Conservation (phyloP, 2,113 vertebrate species). For the Petaurus breviceps region DNA sequence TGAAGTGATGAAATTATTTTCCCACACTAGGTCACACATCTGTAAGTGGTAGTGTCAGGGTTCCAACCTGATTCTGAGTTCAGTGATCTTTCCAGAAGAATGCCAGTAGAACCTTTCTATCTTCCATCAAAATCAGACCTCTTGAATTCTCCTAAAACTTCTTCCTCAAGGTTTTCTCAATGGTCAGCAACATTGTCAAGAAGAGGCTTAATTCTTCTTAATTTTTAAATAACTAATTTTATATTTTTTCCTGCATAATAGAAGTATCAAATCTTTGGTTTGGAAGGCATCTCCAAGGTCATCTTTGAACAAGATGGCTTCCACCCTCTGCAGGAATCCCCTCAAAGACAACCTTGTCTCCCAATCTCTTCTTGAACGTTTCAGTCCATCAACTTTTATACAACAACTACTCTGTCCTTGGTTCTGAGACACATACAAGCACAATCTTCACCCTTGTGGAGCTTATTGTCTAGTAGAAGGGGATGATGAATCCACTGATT, state of each 20-base stretch:
- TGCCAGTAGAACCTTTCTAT: no score
- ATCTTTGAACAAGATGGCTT: not conserved
- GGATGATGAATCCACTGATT: not conserved
- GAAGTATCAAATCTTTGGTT: not conserved
- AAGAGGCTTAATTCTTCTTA: not conserved
- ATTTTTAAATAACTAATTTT: not conserved
- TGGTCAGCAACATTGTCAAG: not conserved
- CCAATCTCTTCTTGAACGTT: not conserved
- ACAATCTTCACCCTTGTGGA: not conserved
- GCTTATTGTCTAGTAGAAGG: not conserved
- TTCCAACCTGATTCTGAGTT: not conserved
- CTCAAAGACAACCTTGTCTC: not conserved
- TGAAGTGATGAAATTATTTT: not conserved
- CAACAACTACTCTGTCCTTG: not conserved
- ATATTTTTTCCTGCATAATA: not conserved
- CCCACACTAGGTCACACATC: not conserved
- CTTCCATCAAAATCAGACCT: not conserved
- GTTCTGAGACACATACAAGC: not conserved
- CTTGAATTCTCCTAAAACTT: not conserved
- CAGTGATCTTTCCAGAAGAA: not conserved
- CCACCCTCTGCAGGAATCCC: not conserved
- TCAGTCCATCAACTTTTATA: not conserved
- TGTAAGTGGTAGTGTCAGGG: not conserved
- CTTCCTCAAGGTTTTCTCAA: not conserved
- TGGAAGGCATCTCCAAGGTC: not conserved